Evolutionary conservation across 2,113 vertebrate species (phyloP).

Genomic region (Oxyruncus cristatus): DNA sequence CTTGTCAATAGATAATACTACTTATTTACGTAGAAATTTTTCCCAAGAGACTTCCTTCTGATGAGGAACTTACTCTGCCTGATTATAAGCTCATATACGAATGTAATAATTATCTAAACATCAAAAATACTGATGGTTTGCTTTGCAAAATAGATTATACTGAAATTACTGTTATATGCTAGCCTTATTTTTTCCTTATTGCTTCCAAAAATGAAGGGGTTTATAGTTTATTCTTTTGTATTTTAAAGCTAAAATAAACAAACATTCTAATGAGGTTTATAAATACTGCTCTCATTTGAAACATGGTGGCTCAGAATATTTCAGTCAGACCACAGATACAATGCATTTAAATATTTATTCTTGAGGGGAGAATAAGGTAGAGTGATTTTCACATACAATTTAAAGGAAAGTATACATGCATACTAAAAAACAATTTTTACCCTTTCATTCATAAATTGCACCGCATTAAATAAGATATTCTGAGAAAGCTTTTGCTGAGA

Average conservation of each 20-base stretch:
- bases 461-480: not conserved
- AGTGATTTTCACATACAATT: not conserved
- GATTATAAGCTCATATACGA: not conserved
- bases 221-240: not conserved
- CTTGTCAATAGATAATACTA: not conserved
- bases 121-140: not conserved
- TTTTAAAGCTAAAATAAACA: not conserved
- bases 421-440: not conserved
- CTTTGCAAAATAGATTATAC: not conserved
- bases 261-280: not conserved
- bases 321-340: not conserved
- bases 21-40: not conserved
- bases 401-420: not conserved
- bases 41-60: not conserved
- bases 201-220: not conserved
- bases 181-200: not conserved
- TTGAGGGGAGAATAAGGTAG: not conserved
- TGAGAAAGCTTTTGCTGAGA: not conserved
- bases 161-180: not conserved
- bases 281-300: not conserved
- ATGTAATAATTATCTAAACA: not conserved
- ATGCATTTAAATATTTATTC: not conserved
- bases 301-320: not conserved
- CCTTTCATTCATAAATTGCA: not conserved
- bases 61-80: not conserved